Percentiles rank a stretch among this genome's conserved stretches.
Conservation (phyloP, 53 echinoderm and acorn worm species). For the Crossaster papposus region DNA sequence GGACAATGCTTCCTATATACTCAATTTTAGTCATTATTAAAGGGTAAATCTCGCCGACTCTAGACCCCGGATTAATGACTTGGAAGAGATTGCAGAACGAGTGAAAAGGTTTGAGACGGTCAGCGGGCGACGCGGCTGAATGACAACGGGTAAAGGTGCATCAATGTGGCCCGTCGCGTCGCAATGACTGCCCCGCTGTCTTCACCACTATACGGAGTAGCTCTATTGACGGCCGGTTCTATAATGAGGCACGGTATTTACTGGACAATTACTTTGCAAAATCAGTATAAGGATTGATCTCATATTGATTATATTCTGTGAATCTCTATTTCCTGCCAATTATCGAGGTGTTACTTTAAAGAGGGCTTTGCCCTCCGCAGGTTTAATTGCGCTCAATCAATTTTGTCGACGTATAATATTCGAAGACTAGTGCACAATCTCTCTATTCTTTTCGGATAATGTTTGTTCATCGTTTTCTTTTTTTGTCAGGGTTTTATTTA, state of each 20-base stretch:
- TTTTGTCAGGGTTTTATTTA: background rate
- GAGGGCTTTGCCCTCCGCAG: slow-evolving; percentile 9
- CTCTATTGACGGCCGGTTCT: slow-evolving; percentile 16
- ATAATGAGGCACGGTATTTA: slow-evolving; percentile 29
- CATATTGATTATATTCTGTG: slow-evolving; percentile 12
- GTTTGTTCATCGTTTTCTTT: background rate
- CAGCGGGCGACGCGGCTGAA: slow-evolving; percentile 36
- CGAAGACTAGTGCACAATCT: background rate
- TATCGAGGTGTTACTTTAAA: slow-evolving; percentile 55
- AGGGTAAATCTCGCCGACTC: background rate
- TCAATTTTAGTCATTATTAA: slow-evolving; percentile 17
- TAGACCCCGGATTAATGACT: slow-evolving; percentile 34
- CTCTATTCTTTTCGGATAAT: slow-evolving; percentile 1
- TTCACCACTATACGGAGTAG: background rate
- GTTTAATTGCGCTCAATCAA: background rate
- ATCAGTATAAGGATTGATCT: background rate
- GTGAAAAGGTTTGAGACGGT: background rate
- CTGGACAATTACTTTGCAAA: slow-evolving; percentile 30
- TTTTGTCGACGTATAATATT: slow-evolving; percentile 18
- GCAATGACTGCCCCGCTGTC: background rate
- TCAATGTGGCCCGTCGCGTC: slow-evolving; percentile 52
- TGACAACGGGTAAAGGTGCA: slow-evolving; percentile 21
- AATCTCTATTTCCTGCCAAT: slow-evolving; percentile 14
- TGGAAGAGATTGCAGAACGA: slow-evolving; percentile 13
- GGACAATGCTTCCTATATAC: slow-evolving; percentile 20